Evolutionary conservation across 2,113 vertebrate species (phyloP).

Genomic region (Ammodytes marinus): DNA sequence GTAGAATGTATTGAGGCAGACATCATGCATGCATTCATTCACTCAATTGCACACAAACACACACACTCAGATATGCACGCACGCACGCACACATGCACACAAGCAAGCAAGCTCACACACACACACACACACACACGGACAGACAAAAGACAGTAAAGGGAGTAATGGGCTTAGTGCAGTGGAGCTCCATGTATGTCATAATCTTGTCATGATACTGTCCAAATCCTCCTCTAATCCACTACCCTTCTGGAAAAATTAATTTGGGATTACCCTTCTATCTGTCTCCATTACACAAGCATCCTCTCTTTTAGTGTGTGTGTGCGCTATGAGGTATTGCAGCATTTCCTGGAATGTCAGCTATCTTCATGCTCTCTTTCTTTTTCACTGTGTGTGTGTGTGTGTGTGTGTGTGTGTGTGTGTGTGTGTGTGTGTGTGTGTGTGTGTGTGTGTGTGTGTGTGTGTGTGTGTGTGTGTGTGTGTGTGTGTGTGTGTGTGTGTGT

Average conservation of each 20-base stretch:
- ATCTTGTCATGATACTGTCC: slow-evolving; percentile 82
- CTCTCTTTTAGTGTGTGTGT: slow-evolving; percentile 48
- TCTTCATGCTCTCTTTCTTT: slow-evolving; percentile 67
- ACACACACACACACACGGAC: not conserved
- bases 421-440: slow-evolving; percentile 16
- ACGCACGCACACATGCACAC: slow-evolving; percentile 10
- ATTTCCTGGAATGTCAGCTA: slow-evolving; percentile 72
- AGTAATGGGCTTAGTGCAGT: slow-evolving; percentile 74
- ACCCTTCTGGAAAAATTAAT: slow-evolving; percentile 74
- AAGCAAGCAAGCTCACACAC: slow-evolving; percentile 3
- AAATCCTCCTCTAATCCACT: slow-evolving; percentile 79
- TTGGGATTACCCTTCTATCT: slow-evolving; percentile 72
- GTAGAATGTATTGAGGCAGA: slow-evolving; percentile 59
- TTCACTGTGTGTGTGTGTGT: slow-evolving; percentile 48
- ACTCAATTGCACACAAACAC: slow-evolving; percentile 41
- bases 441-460: slow-evolving; percentile 9
- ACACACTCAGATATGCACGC: slow-evolving; percentile 4
- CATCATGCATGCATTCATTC: slow-evolving; percentile 59
- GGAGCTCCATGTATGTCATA: slow-evolving; percentile 75
- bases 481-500: slow-evolving; percentile 5
- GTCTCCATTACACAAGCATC: slow-evolving; percentile 68
- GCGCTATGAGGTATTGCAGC: slow-evolving; percentile 63
- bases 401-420: slow-evolving; percentile 10
- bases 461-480: not conserved
- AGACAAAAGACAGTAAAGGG: slow-evolving; percentile 50